A percentile compares a stretch with the other conserved stretches of the same genome.
phyloP scores from a whole-genome alignment of 2,113 vertebrate species.

The Amia ocellicauda region DNA sequence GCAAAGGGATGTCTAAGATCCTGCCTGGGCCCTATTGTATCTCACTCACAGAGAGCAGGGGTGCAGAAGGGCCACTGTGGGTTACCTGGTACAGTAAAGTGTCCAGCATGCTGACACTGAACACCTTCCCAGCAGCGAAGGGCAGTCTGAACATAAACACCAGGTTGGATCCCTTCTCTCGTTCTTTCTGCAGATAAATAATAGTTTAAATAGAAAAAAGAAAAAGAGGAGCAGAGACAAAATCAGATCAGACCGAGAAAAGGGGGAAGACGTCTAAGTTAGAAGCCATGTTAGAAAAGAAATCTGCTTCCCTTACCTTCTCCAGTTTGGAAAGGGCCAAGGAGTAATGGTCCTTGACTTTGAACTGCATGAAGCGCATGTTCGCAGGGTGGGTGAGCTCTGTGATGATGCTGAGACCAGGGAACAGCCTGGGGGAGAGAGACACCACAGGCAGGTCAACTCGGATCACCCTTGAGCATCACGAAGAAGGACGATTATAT shows the following conservation, averaged over 20 bases:
- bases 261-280: background rate
- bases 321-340: constrained; percentile 75
- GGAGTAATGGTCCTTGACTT: constrained; percentile 77
- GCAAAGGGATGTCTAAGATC: no score
- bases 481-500: no score
- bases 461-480: no score
- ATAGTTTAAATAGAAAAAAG: background rate
- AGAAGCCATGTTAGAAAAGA: background rate
- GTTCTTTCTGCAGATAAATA: constrained; percentile 65
- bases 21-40: no score
- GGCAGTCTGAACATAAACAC: constrained; percentile 80
- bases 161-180: constrained; percentile 76
- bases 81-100: constrained; percentile 77
- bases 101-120: constrained; percentile 80
- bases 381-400: constrained; percentile 79
- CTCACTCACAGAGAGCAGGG: no score
- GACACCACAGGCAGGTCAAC: constrained; percentile 8
- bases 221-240: background rate
- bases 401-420: constrained; percentile 76
- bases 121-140: constrained; percentile 77
- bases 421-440: constrained; percentile 62
- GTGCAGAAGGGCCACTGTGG: no score
- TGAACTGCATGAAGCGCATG: constrained; percentile 83
- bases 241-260: background rate
- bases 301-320: constrained; percentile 61